These are phyloP conservation scores for Passer montanus DNA, from an alignment of 2,113 vertebrate species.

Conservation along the genomic window DNA sequence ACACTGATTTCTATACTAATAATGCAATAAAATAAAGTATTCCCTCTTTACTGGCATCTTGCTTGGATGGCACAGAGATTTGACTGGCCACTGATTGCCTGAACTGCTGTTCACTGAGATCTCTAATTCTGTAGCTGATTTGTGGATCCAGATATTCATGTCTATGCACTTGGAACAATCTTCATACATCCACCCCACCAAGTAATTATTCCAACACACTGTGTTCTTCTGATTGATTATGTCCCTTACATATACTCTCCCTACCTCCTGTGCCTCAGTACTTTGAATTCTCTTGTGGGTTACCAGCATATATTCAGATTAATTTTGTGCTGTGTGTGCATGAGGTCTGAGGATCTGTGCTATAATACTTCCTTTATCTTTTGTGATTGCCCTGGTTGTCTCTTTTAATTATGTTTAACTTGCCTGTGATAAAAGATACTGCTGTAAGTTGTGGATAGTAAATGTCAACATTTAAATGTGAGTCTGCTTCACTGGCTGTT, in stretches of 20 bases:
- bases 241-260: background rate
- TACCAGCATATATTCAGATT: background rate
- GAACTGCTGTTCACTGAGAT: background rate
- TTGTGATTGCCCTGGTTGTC: background rate
- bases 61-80: background rate
- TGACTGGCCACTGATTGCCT: background rate
- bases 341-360: background rate
- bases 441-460: background rate
- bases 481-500: background rate
- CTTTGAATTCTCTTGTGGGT: background rate
- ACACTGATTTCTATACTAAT: background rate
- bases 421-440: background rate
- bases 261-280: background rate
- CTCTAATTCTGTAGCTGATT: background rate
- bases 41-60: background rate
- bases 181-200: background rate
- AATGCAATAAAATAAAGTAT: background rate
- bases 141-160: background rate
- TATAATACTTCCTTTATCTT: background rate
- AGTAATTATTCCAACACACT: background rate
- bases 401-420: background rate
- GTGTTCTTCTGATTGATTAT: background rate
- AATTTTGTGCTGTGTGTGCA: background rate
- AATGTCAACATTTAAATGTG: background rate
- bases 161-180: background rate